phyloP scores from a whole-genome alignment of 2,888 invertebrate species.

The Caenorhabditis becei region DNA sequence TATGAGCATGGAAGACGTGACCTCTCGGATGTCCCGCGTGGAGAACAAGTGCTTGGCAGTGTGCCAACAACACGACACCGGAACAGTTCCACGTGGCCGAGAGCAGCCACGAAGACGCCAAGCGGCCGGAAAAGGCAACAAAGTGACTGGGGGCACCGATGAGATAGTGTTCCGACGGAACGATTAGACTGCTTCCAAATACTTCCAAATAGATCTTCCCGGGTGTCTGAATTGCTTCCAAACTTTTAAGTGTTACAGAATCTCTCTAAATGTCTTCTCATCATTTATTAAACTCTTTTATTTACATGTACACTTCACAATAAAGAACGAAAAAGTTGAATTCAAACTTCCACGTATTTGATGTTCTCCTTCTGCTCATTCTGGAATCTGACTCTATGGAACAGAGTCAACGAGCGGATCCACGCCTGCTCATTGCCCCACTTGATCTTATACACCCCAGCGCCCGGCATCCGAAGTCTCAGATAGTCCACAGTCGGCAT shows the following conservation, averaged over 20 bases:
- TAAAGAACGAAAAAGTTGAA: not conserved
- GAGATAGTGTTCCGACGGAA: constrained; percentile 65
- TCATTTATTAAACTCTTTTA: not conserved
- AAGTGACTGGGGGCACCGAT: constrained; percentile 24
- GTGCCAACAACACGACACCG: constrained; percentile 57
- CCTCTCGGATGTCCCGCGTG: constrained; percentile 63
- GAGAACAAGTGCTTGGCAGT: constrained; percentile 65
- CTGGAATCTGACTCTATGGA: constrained; percentile 71
- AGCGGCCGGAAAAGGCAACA: constrained; percentile 45
- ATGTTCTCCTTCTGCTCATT: constrained; percentile 62
- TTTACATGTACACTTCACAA: not conserved
- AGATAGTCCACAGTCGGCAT: constrained; percentile 75
- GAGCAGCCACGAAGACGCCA: constrained; percentile 64
- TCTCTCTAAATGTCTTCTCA: not conserved
- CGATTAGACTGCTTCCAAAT: constrained; percentile 30
- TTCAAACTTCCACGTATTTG: constrained; percentile 34
- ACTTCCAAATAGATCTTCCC: not conserved
- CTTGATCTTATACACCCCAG: constrained; percentile 72
- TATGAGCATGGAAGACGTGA: constrained; percentile 61
- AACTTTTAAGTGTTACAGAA: not conserved
- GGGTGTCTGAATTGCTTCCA: too few species aligned
- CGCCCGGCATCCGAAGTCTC: constrained; percentile 62
- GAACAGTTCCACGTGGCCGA: constrained; percentile 34
- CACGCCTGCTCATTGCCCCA: constrained; percentile 75
- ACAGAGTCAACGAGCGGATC: constrained; percentile 71